Evolutionary conservation across 2,888 invertebrate genomes (phyloP), one percentile per base, ranked within the genome.

Genomic region (Beris morrisii): DNA sequence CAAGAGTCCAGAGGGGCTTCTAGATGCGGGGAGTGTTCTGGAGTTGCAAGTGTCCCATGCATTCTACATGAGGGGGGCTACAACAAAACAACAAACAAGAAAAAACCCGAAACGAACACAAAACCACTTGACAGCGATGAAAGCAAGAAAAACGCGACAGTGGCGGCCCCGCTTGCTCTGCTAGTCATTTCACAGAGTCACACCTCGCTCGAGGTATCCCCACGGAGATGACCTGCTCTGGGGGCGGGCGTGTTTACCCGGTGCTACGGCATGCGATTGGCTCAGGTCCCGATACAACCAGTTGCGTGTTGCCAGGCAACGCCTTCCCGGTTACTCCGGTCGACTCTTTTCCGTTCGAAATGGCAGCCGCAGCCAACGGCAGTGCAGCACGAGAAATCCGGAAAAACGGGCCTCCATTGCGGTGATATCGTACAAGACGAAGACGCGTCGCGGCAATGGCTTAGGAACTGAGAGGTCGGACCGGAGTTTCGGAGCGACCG

Each of bases 271-370:
- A 4, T 28, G n/a, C 69, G 73, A 75, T 69, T 70, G 69, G 69
- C 57, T 64, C 48, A 32, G 13, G 43, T 12, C 38, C 53, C 64
- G 45, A 44, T 54, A 48, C 71, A 75, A 75, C 76, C 74, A 78
- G 75, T 78, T 73, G 72, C 68, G 68, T 69, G 71, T 74, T 78
- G 79, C 78, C 79, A 75, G 77, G 79, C 77, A 79, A 79, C 79
- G 78, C 79, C 79, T 77, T 74, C 77, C 73, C 4, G 4, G 46
- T 44, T 15, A 58, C 43, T 45, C 15, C 12, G 7, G 45, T 32
- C 13, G n/a, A 31, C 64, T 61, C 64, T 63, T 46, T 56, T 65
- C 52, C 13, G 28, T 13, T 13, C 46, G 45, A 44, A 59, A 54
- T 54, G 53, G 64, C 64, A 64, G 54, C 53, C 64, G 45, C 64